Conservation (phyloP, 2,888 invertebrate species). For the Acronicta alni region DNA sequence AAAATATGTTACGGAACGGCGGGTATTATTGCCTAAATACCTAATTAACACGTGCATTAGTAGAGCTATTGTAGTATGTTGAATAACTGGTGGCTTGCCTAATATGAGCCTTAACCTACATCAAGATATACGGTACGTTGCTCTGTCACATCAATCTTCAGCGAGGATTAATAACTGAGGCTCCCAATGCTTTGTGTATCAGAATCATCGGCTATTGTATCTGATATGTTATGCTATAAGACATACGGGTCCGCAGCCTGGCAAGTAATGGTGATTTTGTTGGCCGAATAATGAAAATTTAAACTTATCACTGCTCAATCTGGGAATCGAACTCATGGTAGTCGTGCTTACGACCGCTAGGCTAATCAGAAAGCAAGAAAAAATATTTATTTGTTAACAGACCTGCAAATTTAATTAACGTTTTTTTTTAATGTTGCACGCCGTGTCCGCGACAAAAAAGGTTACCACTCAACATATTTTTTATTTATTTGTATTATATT, state of each 20-base stretch:
- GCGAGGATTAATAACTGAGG: constrained; percentile 76
- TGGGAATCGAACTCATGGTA: too few species aligned
- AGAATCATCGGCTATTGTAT: constrained; percentile 82
- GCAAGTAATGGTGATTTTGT: constrained; percentile 1
- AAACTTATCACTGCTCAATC: too few species aligned
- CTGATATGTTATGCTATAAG: constrained; percentile 63
- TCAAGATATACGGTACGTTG: constrained; percentile 65
- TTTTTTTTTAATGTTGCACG: too few species aligned
- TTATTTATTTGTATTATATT: too few species aligned
- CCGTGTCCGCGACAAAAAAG: too few species aligned
- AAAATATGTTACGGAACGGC: constrained; percentile 19
- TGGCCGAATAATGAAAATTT: too few species aligned
- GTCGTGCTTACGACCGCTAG: too few species aligned
- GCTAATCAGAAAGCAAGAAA: too few species aligned
- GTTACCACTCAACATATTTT: too few species aligned
- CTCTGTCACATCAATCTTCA: constrained; percentile 83
- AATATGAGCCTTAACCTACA: constrained; percentile 76
- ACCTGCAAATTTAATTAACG: too few species aligned
- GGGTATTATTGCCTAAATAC: constrained; percentile 53
- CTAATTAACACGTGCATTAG: constrained; percentile 62
- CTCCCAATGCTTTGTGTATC: constrained; percentile 77
- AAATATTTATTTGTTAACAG: too few species aligned
- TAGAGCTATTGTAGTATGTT: constrained; percentile 64
- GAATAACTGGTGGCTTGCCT: constrained; percentile 56
- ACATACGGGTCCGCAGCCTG: constrained; percentile 59